phyloP scores from a whole-genome alignment of 2,888 invertebrate species.

The Chalcis sispes region DNA sequence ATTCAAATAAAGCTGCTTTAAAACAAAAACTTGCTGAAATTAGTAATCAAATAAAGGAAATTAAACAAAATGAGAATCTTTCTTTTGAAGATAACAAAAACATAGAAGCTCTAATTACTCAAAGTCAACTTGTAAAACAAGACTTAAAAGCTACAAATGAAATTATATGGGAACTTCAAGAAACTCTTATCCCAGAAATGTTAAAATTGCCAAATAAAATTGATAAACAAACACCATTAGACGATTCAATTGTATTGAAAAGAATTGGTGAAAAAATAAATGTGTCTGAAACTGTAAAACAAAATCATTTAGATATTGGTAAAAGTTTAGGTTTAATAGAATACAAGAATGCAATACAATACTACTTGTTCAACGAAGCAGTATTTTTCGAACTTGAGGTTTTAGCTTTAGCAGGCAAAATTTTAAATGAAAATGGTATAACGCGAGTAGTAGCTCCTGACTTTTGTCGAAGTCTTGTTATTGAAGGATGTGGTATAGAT shows the following conservation, averaged over 20 bases:
- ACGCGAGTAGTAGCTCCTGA: conserved; percentile 86
- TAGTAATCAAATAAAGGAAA: conserved; percentile 76
- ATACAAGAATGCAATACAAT: conserved; percentile 79
- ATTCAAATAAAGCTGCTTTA: conserved; percentile 77
- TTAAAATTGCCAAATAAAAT: conserved; percentile 84
- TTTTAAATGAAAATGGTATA: conserved; percentile 78
- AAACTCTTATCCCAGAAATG: conserved; percentile 81
- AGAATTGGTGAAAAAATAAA: conserved; percentile 58
- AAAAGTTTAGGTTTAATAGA: conserved; percentile 78
- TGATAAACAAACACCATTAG: conserved; percentile 80
- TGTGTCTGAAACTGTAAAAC: conserved; percentile 26
- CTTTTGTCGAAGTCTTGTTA: conserved; percentile 84
- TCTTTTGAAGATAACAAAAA: conserved; percentile 73
- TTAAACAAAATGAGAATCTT: conserved; percentile 66
- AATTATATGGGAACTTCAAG: conserved; percentile 85
- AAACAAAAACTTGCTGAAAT: conserved; percentile 78
- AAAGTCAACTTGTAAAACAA: conserved; percentile 79
- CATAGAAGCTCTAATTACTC: conserved; percentile 78
- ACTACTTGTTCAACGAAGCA: conserved; percentile 82
- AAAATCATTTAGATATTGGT: conserved; percentile 79
- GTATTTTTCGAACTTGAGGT: conserved; percentile 84
- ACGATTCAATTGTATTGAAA: conserved; percentile 59
- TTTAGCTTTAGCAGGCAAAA: conserved; percentile 74
- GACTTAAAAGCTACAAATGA: conserved; percentile 82
- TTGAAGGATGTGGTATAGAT: conserved; percentile 84